phyloP scores from a whole-genome alignment of 1,140 invertebrate species.

The Camponotus pennsylvanicus region DNA sequence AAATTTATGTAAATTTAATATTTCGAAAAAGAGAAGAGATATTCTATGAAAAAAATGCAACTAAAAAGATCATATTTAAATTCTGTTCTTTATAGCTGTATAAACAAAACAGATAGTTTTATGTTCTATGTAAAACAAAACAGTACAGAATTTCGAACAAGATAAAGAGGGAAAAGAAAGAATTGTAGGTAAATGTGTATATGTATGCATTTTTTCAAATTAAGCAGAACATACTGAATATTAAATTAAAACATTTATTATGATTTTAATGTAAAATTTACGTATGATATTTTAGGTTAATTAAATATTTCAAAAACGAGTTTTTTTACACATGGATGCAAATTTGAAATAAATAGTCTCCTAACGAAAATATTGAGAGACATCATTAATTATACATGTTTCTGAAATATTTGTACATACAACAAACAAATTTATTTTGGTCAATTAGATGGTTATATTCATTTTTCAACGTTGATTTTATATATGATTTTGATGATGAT shows the following conservation, averaged over 20 bases:
- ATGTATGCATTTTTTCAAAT: neutral
- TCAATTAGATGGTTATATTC: neutral
- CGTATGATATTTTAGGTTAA: neutral
- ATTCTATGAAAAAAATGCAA: neutral
- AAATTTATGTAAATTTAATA: no score
- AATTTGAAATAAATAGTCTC: neutral
- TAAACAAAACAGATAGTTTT: no score
- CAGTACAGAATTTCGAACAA: conserved; percentile 2
- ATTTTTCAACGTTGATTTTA: neutral
- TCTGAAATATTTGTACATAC: neutral
- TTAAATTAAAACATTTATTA: neutral
- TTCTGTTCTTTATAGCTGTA: neutral
- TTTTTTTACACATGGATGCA: neutral
- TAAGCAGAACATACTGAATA: neutral
- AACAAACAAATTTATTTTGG: neutral
- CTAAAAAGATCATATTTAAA: neutral
- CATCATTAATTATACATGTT: neutral
- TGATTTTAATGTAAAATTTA: conserved; percentile 1
- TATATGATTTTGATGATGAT: neutral
- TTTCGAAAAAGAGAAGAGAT: neutral
- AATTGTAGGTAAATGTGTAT: neutral
- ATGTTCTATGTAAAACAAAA: conserved; percentile 6
- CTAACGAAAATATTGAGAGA: neutral
- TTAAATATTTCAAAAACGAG: neutral
- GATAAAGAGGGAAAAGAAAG: neutral